A percentile compares a stretch with the other conserved stretches of the same genome.
Conservation (phyloP, 2,113 vertebrate species). For the Scolopax mira region DNA sequence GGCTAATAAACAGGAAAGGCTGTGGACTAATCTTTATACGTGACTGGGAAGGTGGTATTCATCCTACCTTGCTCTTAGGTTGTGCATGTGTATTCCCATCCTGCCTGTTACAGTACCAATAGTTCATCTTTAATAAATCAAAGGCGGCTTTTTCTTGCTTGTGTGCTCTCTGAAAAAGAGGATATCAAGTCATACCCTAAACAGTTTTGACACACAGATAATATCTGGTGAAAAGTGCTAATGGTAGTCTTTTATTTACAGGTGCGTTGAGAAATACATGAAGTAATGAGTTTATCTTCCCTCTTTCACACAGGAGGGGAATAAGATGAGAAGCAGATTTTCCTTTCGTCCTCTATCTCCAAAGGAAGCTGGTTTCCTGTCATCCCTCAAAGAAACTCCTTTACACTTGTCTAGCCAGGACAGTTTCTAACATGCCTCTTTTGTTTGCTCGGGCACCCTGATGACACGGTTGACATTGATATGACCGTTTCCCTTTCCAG, state of each 20-base stretch:
- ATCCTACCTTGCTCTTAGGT: background rate
- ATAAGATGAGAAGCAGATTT: background rate
- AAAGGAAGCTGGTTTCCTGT: background rate
- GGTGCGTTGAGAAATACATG: background rate
- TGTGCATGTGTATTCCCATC: background rate
- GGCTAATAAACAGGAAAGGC: background rate
- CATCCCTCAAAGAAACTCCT: background rate
- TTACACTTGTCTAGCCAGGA: constrained; percentile 10
- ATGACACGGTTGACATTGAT: background rate
- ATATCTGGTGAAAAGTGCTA: background rate
- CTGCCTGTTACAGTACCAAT: background rate
- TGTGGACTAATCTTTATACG: background rate
- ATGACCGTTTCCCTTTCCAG: background rate
- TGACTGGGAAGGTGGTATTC: background rate
- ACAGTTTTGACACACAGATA: constrained; percentile 1
- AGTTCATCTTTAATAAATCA: constrained; percentile 41
- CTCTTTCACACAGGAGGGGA: background rate
- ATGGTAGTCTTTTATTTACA: constrained; percentile 36
- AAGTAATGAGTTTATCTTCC: background rate
- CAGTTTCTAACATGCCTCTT: background rate
- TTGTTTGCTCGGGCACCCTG: background rate
- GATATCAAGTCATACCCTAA: background rate
- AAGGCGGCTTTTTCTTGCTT: constrained; percentile 10
- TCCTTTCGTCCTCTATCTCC: background rate
- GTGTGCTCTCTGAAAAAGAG: background rate